phyloP scores from a whole-genome alignment of 92 coral and sea anemone genomes.

The Parazoanthus darwini region DNA sequence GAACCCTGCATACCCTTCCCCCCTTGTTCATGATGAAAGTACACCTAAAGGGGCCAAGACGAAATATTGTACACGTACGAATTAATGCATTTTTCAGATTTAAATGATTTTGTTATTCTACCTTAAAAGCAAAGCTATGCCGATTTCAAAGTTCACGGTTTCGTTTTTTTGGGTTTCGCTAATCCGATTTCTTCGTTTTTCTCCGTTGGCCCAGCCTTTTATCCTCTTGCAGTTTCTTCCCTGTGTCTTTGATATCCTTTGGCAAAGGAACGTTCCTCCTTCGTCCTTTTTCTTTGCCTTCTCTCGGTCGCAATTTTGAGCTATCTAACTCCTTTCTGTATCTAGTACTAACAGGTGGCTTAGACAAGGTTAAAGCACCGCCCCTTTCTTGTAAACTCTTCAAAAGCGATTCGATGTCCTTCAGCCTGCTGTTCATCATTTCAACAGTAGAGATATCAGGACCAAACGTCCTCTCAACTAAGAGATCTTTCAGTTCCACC shows the following conservation, averaged over 20 bases:
- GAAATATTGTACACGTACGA: too few species aligned
- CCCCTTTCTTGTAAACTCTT: constrained; percentile 13
- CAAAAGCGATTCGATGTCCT: constrained; percentile 37
- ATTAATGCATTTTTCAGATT: too few species aligned
- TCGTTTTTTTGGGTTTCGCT: not conserved
- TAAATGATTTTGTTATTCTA: too few species aligned
- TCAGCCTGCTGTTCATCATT: constrained; percentile 35
- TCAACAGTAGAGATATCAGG: constrained; percentile 41
- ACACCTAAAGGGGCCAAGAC: too few species aligned
- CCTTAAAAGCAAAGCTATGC: too few species aligned
- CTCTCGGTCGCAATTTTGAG: not conserved
- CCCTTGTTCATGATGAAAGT: too few species aligned
- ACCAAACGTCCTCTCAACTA: constrained; percentile 39
- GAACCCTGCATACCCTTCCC: too few species aligned
- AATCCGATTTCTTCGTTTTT: not conserved
- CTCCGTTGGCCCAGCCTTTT: not conserved
- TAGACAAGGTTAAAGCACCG: not conserved
- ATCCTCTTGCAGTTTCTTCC: constrained; percentile 4
- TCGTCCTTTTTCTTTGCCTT: not conserved
- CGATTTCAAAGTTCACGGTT: too few species aligned
- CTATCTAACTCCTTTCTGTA: not conserved
- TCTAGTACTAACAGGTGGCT: not conserved
- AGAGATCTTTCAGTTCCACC: constrained; percentile 40
- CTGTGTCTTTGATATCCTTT: not conserved
- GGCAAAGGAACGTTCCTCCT: not conserved